Evolutionary conservation across 2,888 invertebrate genomes (phyloP), one percentile per base, ranked within the genome.

Genomic region (Rhagonycha fulva): DNA sequence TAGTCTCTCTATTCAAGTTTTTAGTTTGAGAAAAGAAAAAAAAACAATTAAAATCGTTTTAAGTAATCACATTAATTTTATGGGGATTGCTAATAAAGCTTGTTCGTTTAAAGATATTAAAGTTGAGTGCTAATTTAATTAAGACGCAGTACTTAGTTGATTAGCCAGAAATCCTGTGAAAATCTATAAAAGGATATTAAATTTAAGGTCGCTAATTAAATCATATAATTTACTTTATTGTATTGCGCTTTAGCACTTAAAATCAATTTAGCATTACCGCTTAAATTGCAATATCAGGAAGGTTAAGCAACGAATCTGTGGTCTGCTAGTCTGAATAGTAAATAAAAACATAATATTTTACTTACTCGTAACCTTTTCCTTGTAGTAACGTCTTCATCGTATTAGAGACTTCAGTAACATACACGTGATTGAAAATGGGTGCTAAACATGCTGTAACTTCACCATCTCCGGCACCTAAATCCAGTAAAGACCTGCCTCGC

Each of bases 381-480:
- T 91, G 89, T 32, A 99, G 91, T 28, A 95, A 90, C 84, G 92
- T 93, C 80, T 94, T 91, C 99, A 99, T 99, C 68, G 95, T 93
- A 72, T 91, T 90, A 1, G 98, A 98, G 80, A 97, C 94, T 88
- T 99, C 99, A 0, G 98, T 99, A 72, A 94, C 96, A 88, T 94
- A 96, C 66, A 95, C 92, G 72, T 91, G 89, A 5, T 90, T 87
- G 89, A 94, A 97, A 78, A 95, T 91, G 71, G 91, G 90, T 0
- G 94, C 92, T 88, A 98, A 92, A 76, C 94, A 91, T 14, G 93
- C 90, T 62, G 98, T 98, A 71, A 98, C 97, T 84, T 95, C 94
- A 0, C 99, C 99, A 89, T 99, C 98, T 1, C 98, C 98, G 3
- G 98, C 98, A 68, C 98, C 98, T 72, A 98, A 90, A 89, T 98